phyloP scores from a whole-genome alignment of 2,797 vertebrate genomes.

The Cetoscarus ocellatus region DNA sequence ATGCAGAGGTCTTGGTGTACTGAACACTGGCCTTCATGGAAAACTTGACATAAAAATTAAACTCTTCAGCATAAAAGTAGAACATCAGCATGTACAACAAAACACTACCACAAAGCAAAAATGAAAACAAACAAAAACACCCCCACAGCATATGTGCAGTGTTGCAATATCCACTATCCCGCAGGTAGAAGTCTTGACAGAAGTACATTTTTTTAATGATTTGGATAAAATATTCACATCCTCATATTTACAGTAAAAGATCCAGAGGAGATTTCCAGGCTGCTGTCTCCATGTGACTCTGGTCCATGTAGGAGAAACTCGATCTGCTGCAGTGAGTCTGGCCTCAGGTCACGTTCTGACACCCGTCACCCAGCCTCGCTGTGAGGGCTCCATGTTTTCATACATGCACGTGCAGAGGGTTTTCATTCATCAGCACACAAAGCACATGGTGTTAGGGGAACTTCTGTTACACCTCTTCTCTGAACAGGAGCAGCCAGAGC shows the following conservation, averaged over 20 bases:
- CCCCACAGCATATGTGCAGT: too few relatives aligned
- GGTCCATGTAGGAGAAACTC: conserved; percentile 10
- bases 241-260: neutral
- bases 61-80: too few relatives aligned
- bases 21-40: too few relatives aligned
- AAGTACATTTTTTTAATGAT: too few relatives aligned
- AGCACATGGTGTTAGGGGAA: conserved; percentile 1
- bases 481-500: neutral
- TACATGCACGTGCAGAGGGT: neutral
- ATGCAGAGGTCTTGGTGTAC: too few relatives aligned
- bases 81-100: too few relatives aligned
- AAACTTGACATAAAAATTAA: too few relatives aligned
- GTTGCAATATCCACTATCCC: too few relatives aligned
- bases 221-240: neutral
- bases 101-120: too few relatives aligned
- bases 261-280: conserved; percentile 14
- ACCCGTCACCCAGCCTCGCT: neutral
- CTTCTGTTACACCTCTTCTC: neutral
- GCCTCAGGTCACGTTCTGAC: conserved; percentile 36
- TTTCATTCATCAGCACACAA: conserved; percentile 2
- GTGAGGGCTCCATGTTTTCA: neutral
- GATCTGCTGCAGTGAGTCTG: conserved; percentile 18
- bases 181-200: too few relatives aligned
- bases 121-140: too few relatives aligned
- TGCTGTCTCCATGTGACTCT: conserved; percentile 27